Evolutionary conservation across 1,140 invertebrate species (phyloP), one percentile per base, ranked within the genome.

Genomic region (Diprion similis): DNA sequence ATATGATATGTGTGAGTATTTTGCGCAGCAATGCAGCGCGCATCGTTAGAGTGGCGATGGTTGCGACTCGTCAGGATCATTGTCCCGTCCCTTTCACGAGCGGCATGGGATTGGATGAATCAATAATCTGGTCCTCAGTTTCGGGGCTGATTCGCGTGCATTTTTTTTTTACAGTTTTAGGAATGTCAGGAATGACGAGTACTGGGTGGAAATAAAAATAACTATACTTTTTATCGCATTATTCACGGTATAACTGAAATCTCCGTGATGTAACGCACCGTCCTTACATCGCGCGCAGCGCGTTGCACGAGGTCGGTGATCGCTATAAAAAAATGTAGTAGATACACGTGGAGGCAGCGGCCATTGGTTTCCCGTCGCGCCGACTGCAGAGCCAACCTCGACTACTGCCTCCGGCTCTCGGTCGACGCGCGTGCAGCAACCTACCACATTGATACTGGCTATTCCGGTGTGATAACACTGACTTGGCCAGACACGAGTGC

Each of bases 221-320:
- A 59, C 51, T 59, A 59, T 37, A 37, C 11, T 59, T 59, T 59
- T 59, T 59, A 59, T 59, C 11, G n/a, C 51, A 59, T 13, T 59
- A 59, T 59, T 59, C 51, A 17, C 51, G 9, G 51, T 6, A 15
- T 59, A 59, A 59, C 51, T 9, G 9, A 59, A 4, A 15, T 4
- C 6, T 51, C 76, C 78, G 78, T 87, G 85, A 87, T 86, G 85
- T 87, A 87, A 87, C 84, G 80, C 81, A 82, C 85, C 85, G 85
- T 86, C 85, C 85, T 86, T 87, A 86, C 85, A 85, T 81, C 84
- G 82, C 83, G 82, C 84, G 82, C 83, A 81, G 68, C 79, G 85
- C 81, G 86, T 86, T 87, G 86, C 81, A 87, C 86, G 86, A 87
- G 86, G 85, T 87, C 85, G 85, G 85, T 87, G 85, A 87, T 87